Base-by-base conservation (phyloP, 2,113 vertebrate species). In the Melanotaenia duboulayi region DNA sequence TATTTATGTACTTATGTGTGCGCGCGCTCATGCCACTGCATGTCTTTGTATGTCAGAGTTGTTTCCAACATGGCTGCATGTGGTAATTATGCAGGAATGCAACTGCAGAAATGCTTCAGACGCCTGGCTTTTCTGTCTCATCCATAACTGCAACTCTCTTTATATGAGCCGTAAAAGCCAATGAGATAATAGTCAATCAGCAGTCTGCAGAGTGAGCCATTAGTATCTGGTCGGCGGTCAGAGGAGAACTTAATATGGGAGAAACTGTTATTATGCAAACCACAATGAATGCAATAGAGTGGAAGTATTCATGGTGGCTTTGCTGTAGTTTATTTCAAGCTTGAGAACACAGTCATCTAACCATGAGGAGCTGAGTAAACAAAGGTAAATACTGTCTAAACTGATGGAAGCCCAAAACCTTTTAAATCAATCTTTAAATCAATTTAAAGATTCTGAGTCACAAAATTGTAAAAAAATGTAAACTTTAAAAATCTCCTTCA, bases 61-160 rank as follows among this genome's bases (percentile, higher is more conserved):
- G 42, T 58, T 85, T 82, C 68, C 64, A 72, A 85, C 74, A 82
- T 35, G 2, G 50, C 76, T 32, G 65, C 17, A 19, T 50, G 57
- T 24, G 6, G 39, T 65, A 65, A 87, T 84, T 74, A 86, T 39
- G 49, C 74, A 76, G 84, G 75, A 87, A 86, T 87, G 81, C 55
- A 57, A 55, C 66, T 48, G 55, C 35, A 67, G 69, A 42, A 74
- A 58, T 25, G 28, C 66, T 69, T 67, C 4, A 81, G 44, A 81
- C 11, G 42, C 32, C 32, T n/a, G 60, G 28, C n/a, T 68, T 71
- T 42, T 61, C 63, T 28, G 50, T 44, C 71, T 84, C 39, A 66
- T 73, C 37, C 37, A 25, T 17, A 48, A 65, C 59, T 69, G 63
- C 24, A n/a, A 35, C 54, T 58, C 19, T 37, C 6, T 52, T 70